A percentile compares a stretch with the other conserved stretches of the same genome.
Evolutionary conservation across 2,888 invertebrate species (phyloP).

Genomic region (Lepidonotus clava): DNA sequence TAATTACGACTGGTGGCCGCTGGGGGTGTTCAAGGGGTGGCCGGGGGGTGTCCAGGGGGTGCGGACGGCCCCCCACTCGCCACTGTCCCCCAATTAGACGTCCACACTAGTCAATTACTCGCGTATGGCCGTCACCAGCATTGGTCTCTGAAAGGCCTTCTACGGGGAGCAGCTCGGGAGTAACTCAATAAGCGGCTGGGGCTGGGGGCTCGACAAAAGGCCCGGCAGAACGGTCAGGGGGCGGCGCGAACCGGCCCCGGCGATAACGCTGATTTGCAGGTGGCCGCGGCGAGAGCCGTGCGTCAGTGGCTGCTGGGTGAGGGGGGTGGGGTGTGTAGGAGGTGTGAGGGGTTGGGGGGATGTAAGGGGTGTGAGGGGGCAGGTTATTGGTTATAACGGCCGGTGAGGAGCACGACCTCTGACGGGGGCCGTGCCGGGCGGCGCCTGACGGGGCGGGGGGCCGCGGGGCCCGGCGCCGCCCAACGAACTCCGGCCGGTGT

Average conservation of each 20-base stretch:
- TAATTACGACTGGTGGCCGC: constrained; percentile 39
- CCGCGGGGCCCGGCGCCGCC: background rate
- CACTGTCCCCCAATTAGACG: constrained; percentile 52
- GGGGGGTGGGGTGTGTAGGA: background rate
- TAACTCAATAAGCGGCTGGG: constrained; percentile 42
- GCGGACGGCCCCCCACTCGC: constrained; percentile 36
- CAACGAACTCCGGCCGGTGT: too few species aligned
- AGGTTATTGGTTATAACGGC: background rate
- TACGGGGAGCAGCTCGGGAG: background rate
- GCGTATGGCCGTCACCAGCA: background rate
- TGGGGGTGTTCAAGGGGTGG: too few species aligned
- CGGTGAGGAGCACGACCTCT: background rate
- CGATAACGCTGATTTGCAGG: constrained; percentile 51
- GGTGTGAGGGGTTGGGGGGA: background rate
- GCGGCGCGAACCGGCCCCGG: background rate
- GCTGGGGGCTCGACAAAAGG: constrained; percentile 30
- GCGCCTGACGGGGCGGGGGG: background rate
- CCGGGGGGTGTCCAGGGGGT: too few species aligned
- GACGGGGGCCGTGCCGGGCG: background rate
- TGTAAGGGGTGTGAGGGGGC: background rate
- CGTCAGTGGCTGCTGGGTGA: background rate
- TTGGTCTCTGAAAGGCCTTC: constrained; percentile 49
- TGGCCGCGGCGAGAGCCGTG: background rate
- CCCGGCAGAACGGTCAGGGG: background rate
- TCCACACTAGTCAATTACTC: constrained; percentile 51